Evolutionary conservation across 2,888 invertebrate species (phyloP).

Genomic region (Mantis religiosa): DNA sequence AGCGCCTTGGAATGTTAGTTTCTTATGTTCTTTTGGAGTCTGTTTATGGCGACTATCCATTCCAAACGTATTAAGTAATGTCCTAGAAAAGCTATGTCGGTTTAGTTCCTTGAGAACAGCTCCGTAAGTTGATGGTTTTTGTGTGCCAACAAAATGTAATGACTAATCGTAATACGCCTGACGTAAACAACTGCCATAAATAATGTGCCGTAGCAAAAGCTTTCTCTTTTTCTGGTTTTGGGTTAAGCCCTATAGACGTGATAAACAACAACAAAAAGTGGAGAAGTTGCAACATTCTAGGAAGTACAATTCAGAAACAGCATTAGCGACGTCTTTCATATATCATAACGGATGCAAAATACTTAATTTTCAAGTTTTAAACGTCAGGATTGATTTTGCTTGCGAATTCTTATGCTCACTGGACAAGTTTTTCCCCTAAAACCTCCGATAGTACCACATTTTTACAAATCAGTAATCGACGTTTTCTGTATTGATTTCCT

Average conservation of each 20-base stretch:
- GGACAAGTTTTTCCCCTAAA: no score
- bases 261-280: no score
- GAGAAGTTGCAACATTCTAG: no score
- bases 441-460: no score
- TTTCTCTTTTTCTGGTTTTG: background rate
- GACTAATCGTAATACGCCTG: background rate
- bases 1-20: background rate
- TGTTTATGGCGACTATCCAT: background rate
- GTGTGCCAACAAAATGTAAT: background rate
- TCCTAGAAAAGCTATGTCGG: background rate
- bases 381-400: no score
- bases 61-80: background rate
- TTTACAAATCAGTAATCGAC: no score
- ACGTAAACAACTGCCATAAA: background rate
- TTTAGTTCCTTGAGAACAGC: background rate
- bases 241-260: background rate
- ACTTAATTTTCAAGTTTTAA: no score
- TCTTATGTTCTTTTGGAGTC: background rate
- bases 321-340: no score
- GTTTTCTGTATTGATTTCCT: no score
- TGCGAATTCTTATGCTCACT: no score
- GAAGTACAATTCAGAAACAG: no score
- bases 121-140: background rate
- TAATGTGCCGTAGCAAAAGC: background rate
- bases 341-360: no score